These are phyloP conservation scores for Drosophila lacertosa DNA, from an alignment of 1,140 invertebrate genomes.

Conservation along the genomic window DNA sequence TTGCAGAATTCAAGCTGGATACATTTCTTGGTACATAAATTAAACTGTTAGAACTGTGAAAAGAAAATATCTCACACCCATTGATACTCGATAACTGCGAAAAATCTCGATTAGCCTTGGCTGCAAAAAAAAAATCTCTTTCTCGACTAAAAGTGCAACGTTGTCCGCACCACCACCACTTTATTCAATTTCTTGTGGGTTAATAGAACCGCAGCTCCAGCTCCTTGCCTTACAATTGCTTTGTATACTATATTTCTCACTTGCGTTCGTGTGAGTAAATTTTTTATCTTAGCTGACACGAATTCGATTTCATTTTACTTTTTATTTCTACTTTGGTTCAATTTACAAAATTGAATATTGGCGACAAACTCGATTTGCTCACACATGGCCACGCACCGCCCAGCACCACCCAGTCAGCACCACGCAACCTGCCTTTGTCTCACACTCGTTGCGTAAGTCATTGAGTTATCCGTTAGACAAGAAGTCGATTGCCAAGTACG, in stretches of 20 bases:
- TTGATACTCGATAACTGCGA: background rate
- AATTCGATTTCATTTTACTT: conserved; percentile 46
- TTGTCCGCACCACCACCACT: background rate
- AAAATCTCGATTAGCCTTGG: conserved; percentile 6
- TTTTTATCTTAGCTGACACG: conserved; percentile 36
- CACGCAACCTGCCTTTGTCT: conserved; percentile 51
- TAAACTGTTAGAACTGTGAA: conserved; percentile 43
- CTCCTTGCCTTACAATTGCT: background rate
- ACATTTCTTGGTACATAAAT: conserved; percentile 33
- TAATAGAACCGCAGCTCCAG: background rate
- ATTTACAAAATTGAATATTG: conserved; percentile 78
- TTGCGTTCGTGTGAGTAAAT: conserved; percentile 20
- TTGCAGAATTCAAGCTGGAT: conserved; percentile 45
- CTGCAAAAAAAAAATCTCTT: conserved; percentile 24
- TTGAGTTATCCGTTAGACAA: conserved; percentile 56
- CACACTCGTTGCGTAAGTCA: conserved; percentile 61
- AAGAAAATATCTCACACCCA: background rate
- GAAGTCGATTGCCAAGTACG: conserved; percentile 25
- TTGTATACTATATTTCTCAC: conserved; percentile 1
- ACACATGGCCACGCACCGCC: conserved; percentile 31
- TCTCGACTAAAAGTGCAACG: conserved; percentile 15
- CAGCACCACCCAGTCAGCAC: background rate
- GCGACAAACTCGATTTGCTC: conserved; percentile 70
- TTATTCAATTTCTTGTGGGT: conserved; percentile 35
- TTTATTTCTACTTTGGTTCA: conserved; percentile 68